Base-by-base conservation (phyloP, 2,888 invertebrate genomes). In the Strigamia crassipes region DNA sequence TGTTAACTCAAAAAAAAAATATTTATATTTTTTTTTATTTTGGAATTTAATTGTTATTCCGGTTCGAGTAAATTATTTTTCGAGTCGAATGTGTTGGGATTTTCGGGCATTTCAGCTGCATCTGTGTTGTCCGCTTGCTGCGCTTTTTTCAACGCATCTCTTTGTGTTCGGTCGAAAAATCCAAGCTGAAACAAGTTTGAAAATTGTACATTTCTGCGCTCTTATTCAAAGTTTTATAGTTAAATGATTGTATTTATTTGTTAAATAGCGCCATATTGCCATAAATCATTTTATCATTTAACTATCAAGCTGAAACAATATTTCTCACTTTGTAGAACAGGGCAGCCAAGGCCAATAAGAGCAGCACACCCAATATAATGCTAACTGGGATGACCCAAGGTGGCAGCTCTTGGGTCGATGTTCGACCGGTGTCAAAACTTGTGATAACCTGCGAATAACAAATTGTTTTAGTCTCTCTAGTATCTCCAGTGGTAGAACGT, bases 321-420 rank as follows among this genome's bases (percentile, higher is more conserved):
- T n/a, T n/a, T n/a, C n/a, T n/a, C n/a, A n/a, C n/a, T n/a, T 73
- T 73, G 12, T 73, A 73, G 27, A 73, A 73, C n/a, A 73, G 2
- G 27, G 31, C 73, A 15, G 73, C 73, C 5, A 73, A 5, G 1
- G 31, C 27, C 13, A 73, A 27, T 73, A 73, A n/a, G 8, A 73
- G n/a, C 27, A 73, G 10, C 31, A 73, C n/a, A 12, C 73, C 73
- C n/a, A 73, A 73, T 13, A 73, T n/a, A 31, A 73, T 73, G 8
- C 73, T 73, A 4, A 73, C 73, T 15, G 73, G 73, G 1, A 73
- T 73, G n/a, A 73, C 73, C 73, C 73, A 73, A 73, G 13, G 13
- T 27, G 73, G 73, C 23, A 27, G 12, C n/a, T 73, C 73, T 73
- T 73, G 12, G 2, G 1, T 9, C 15, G 73, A 73, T 31, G 31